Evolutionary conservation across 2,888 invertebrate species (phyloP).

Genomic region (Trichopoda pennipes): DNA sequence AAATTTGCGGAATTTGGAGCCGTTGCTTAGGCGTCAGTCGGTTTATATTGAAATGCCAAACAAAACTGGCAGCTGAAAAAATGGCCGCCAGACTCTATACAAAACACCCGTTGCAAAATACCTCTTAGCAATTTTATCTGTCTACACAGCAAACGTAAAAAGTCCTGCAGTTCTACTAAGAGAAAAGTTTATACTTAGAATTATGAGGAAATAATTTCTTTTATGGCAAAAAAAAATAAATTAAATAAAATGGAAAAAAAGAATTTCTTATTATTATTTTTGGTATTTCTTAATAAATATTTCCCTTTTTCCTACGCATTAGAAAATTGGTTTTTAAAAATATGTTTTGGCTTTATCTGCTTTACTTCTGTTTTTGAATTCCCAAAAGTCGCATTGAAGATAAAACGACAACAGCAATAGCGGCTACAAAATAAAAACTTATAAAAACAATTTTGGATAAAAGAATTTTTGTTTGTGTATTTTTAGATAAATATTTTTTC

Average conservation of each 20-base stretch:
- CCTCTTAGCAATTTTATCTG: background rate
- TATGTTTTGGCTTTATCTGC: conserved; percentile 72
- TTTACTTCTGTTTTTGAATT: conserved; percentile 68
- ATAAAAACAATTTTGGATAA: conserved; percentile 34
- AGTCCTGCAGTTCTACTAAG: background rate
- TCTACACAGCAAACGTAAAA: background rate
- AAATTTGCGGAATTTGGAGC: no score
- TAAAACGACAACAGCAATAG: conserved; percentile 12
- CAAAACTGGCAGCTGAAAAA: no score
- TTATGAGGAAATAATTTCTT: conserved; percentile 67
- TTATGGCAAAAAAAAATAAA: conserved; percentile 65
- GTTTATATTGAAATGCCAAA: no score
- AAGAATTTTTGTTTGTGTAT: conserved; percentile 43
- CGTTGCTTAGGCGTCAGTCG: no score
- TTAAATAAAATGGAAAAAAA: background rate
- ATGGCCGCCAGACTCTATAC: no score
- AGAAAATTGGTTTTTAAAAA: conserved; percentile 78
- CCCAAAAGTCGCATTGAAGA: conserved; percentile 68
- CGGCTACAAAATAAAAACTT: conserved; percentile 12
- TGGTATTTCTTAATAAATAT: conserved; percentile 5
- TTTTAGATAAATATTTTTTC: conserved; percentile 30
- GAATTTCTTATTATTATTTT: conserved; percentile 23
- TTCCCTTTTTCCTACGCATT: conserved; percentile 56
- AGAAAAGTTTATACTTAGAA: conserved; percentile 50
- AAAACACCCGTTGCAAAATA: background rate